phyloP scores from a whole-genome alignment of 2,797 vertebrate genomes.

The Alauda arvensis region DNA sequence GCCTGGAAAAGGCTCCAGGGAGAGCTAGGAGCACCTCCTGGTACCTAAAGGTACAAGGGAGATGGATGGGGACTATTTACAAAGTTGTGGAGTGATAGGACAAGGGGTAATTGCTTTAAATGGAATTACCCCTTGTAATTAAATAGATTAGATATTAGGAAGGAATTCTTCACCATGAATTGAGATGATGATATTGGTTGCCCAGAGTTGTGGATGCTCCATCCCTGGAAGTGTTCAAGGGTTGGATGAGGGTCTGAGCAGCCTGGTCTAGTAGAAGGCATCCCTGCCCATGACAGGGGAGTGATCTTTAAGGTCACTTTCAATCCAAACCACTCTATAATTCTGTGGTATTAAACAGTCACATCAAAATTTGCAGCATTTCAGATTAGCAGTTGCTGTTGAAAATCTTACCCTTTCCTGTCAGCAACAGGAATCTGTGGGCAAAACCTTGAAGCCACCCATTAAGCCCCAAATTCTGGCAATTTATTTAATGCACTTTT shows the following conservation, averaged over 20 bases:
- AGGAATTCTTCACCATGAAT: neutral
- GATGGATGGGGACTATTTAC: neutral
- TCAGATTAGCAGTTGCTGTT: neutral
- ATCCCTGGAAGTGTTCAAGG: neutral
- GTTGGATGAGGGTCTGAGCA: neutral
- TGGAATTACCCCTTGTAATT: too few species aligned
- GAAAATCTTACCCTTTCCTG: neutral
- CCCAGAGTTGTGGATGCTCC: neutral
- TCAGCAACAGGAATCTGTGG: neutral
- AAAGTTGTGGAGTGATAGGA: neutral
- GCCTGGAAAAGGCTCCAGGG: neutral
- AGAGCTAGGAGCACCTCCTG: neutral
- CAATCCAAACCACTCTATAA: neutral
- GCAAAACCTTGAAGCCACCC: neutral
- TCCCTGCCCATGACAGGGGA: accelerated
- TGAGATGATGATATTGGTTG: neutral
- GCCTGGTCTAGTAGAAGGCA: neutral
- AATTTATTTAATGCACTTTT: neutral
- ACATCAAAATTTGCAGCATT: neutral
- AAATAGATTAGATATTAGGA: neutral
- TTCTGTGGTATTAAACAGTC: neutral
- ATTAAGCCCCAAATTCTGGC: neutral
- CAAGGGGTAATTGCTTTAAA: neutral
- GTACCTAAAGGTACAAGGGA: neutral
- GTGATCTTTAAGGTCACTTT: neutral